phyloP scores from a whole-genome alignment of 2,797 vertebrate species.

The Microctenopoma stevenorrisi region DNA sequence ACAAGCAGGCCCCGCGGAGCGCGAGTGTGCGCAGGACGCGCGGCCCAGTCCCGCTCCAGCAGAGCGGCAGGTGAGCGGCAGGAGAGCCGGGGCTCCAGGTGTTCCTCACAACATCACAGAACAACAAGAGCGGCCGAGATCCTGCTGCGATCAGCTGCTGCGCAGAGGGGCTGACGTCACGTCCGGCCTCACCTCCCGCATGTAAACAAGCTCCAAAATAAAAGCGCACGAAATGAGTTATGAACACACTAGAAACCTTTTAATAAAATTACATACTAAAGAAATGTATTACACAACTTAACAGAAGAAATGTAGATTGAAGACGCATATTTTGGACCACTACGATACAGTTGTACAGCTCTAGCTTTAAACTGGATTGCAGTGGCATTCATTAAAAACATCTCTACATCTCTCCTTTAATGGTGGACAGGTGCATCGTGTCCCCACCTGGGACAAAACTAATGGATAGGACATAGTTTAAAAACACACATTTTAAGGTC shows the following conservation, averaged over 20 bases:
- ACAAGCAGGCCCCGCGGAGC: neutral
- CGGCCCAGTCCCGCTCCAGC: neutral
- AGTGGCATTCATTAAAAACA: too few relatives aligned
- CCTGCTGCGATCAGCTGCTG: slow-evolving; percentile 75
- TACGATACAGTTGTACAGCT: too few relatives aligned
- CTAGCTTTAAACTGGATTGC: too few relatives aligned
- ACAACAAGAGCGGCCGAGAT: neutral
- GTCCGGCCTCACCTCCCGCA: slow-evolving; percentile 38
- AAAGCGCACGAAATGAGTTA: neutral
- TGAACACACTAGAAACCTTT: too few relatives aligned
- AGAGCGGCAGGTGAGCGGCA: rapidly evolving
- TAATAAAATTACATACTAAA: neutral
- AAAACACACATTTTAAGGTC: too few relatives aligned
- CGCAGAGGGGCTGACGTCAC: slow-evolving; percentile 65
- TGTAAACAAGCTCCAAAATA: slow-evolving; percentile 50
- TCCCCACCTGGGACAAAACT: too few relatives aligned
- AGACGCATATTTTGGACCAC: too few relatives aligned
- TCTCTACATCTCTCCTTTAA: too few relatives aligned
- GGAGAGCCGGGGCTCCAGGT: neutral
- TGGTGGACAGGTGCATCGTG: too few relatives aligned
- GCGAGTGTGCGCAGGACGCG: neutral
- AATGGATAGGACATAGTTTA: too few relatives aligned
- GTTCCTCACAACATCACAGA: neutral
- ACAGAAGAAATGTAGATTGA: too few relatives aligned
- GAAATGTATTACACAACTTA: too few relatives aligned